phyloP scores from a whole-genome alignment of 2,797 vertebrate species.

The Sternotherus odoratus region DNA sequence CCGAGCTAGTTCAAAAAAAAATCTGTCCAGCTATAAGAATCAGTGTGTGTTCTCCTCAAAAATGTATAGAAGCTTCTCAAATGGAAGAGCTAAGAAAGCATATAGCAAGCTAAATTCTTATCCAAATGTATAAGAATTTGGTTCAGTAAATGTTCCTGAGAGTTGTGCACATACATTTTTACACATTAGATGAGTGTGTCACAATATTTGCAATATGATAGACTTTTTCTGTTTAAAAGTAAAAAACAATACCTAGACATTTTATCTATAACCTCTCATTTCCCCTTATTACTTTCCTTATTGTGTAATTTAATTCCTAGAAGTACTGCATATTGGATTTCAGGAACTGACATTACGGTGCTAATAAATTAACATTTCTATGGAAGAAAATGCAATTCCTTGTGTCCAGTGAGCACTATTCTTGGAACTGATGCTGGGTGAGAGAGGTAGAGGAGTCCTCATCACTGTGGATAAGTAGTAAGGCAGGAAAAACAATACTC shows the following conservation, averaged over 20 bases:
- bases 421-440: background rate
- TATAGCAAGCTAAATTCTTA: background rate
- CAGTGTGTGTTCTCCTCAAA: background rate
- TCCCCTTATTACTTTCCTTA: background rate
- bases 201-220: background rate
- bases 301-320: background rate
- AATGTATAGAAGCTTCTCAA: background rate
- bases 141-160: background rate
- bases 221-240: background rate
- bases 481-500: background rate
- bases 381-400: constrained; percentile 11
- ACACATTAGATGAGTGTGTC: background rate
- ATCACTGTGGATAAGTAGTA: background rate
- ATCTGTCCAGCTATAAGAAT: background rate
- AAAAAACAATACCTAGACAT: background rate
- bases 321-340: background rate
- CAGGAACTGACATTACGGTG: background rate
- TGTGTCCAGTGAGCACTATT: background rate
- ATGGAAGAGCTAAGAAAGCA: background rate
- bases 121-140: background rate
- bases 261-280: background rate
- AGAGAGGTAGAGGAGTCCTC: background rate
- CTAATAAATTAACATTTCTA: background rate
- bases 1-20: background rate
- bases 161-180: background rate